Conservation (phyloP, 2,888 invertebrate genomes). For the Hecatera dysodea region DNA sequence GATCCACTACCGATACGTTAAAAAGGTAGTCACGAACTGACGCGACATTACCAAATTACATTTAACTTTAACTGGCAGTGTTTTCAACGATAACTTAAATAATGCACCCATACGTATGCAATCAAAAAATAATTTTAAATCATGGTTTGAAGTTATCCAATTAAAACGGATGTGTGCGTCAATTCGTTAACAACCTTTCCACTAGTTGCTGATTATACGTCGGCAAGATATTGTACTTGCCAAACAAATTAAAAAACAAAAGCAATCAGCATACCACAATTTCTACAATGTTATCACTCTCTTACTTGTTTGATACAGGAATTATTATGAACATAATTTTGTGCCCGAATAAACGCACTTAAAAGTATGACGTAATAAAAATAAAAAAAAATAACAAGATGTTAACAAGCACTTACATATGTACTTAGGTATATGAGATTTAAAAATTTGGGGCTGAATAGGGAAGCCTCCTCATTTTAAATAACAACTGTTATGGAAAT, state of each 20-base stretch:
- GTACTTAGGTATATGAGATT: conserved; percentile 65
- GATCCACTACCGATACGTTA: conserved; percentile 3
- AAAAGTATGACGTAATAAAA: conserved; percentile 70
- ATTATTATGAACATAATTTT: conserved; percentile 69
- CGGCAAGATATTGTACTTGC: conserved; percentile 22
- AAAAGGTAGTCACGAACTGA: conserved; percentile 16
- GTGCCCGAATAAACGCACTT: conserved; percentile 75
- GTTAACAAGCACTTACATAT: conserved; percentile 74
- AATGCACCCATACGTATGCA: background rate
- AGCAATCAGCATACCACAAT: conserved; percentile 21
- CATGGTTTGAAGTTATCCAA: background rate
- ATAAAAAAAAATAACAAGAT: conserved; percentile 70
- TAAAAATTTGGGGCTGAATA: conserved; percentile 57
- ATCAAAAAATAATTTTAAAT: background rate
- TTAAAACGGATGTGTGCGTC: conserved; percentile 21
- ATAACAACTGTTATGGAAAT: conserved; percentile 55
- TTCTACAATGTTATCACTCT: conserved; percentile 62
- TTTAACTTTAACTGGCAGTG: conserved; percentile 18
- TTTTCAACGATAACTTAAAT: conserved; percentile 5
- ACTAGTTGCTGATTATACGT: background rate
- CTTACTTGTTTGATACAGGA: conserved; percentile 58
- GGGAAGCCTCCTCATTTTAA: conserved; percentile 58
- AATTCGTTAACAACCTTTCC: conserved; percentile 5
- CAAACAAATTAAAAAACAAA: conserved; percentile 19
- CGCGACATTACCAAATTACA: conserved; percentile 4